A percentile compares a stretch with the other conserved stretches of the same genome.
Conservation (phyloP, 2,113 vertebrate genomes). For the Cathartes aura region DNA sequence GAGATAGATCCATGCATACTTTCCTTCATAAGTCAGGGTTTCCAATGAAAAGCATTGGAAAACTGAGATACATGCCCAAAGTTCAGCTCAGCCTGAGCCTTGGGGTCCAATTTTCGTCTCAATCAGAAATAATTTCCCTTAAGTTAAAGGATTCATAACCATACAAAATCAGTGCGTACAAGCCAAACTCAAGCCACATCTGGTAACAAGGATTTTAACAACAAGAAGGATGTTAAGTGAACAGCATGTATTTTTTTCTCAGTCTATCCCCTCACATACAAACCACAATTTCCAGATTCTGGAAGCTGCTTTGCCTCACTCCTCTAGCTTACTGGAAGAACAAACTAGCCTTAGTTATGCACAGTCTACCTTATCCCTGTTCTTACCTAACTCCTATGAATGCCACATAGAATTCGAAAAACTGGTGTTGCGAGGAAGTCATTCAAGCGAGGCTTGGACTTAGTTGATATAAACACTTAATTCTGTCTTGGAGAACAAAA, state of each 20-base stretch:
- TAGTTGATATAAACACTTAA: rapidly evolving
- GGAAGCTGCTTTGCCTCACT: background rate
- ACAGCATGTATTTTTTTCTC: background rate
- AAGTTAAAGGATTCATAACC: background rate
- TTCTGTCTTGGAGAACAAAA: background rate
- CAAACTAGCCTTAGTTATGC: background rate
- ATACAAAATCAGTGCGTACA: background rate
- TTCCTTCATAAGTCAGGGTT: slow-evolving; percentile 52
- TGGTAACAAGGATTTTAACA: background rate
- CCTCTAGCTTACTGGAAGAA: background rate
- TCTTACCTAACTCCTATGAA: background rate
- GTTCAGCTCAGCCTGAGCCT: slow-evolving; percentile 42
- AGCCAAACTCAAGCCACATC: background rate
- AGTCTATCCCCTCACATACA: background rate
- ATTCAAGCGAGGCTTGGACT: background rate
- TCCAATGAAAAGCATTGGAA: slow-evolving; percentile 35
- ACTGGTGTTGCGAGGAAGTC: background rate
- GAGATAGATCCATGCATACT: slow-evolving; percentile 33
- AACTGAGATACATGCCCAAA: slow-evolving; percentile 13
- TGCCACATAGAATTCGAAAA: rapidly evolving
- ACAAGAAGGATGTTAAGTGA: background rate
- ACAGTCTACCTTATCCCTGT: background rate
- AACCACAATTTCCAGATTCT: background rate
- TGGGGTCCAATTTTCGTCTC: slow-evolving; percentile 23
- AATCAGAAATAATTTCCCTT: slow-evolving; percentile 11